phyloP scores from a whole-genome alignment of 2,888 invertebrate genomes.

The Poecilus cupreus region DNA sequence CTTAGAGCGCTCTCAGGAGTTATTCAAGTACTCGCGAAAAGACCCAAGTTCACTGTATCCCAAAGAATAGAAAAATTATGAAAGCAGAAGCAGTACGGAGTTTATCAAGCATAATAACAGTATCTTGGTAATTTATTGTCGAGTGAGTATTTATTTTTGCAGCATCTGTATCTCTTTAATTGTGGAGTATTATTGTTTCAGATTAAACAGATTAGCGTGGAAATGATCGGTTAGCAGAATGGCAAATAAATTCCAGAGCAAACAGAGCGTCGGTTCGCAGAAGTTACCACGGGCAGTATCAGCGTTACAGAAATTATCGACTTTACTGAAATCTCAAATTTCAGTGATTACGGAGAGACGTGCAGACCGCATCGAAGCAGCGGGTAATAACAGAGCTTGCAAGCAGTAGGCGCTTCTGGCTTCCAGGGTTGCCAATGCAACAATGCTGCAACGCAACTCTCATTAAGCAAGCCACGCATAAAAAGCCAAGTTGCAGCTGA shows the following conservation, averaged over 20 bases:
- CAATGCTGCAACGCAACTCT: not conserved
- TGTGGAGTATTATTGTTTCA: slow-evolving; percentile 43
- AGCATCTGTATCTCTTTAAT: slow-evolving; percentile 33
- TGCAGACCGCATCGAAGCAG: slow-evolving; percentile 16
- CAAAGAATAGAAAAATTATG: slow-evolving; percentile 9
- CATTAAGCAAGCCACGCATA: not conserved
- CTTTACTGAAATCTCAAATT: slow-evolving; percentile 56
- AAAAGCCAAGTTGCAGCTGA: not conserved
- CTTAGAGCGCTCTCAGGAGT: no score
- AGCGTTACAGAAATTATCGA: slow-evolving; percentile 53
- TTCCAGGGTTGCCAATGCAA: slow-evolving; percentile 35
- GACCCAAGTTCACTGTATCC: no score
- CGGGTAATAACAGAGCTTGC: slow-evolving; percentile 38
- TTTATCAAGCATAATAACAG: slow-evolving; percentile 25
- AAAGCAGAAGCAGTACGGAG: not conserved
- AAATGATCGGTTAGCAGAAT: slow-evolving; percentile 45
- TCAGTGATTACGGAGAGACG: slow-evolving; percentile 54
- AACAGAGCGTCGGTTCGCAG: slow-evolving; percentile 26
- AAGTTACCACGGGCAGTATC: slow-evolving; percentile 48
- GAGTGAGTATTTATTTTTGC: slow-evolving; percentile 17
- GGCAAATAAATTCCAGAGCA: slow-evolving; percentile 54
- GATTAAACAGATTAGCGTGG: slow-evolving; percentile 24
- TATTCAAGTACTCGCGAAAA: no score
- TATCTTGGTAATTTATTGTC: slow-evolving; percentile 28
- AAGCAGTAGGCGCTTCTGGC: slow-evolving; percentile 39